A percentile compares a stretch with the other conserved stretches of the same genome.
These are phyloP conservation scores for Macaria notata DNA, from an alignment of 2,888 invertebrate genomes.

Conservation along the genomic window DNA sequence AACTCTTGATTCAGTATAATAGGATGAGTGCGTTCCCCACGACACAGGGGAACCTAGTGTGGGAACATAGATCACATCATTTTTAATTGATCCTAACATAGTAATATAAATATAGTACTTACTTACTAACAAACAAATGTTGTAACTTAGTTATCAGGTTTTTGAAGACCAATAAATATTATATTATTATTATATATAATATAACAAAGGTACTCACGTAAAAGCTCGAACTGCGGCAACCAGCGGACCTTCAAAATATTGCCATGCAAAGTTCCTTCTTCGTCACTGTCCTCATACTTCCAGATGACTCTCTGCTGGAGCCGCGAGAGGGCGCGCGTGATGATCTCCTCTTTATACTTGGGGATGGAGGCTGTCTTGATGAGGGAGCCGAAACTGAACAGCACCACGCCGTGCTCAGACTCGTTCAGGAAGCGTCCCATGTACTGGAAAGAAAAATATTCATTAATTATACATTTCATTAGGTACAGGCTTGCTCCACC, in stretches of 20 bases:
- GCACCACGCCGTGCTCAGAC: constrained; percentile 86
- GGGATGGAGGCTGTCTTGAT: constrained; percentile 86
- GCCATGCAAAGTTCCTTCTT: constrained; percentile 61
- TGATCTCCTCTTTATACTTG: constrained; percentile 80
- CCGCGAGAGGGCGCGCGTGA: constrained; percentile 84
- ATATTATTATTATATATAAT: too few relatives aligned
- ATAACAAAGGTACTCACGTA: constrained; percentile 79
- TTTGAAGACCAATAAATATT: too few relatives aligned
- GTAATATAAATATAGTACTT: too few relatives aligned
- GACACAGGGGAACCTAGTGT: too few relatives aligned
- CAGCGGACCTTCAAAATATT: constrained; percentile 84
- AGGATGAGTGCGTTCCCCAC: too few relatives aligned
- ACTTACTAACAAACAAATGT: too few relatives aligned
- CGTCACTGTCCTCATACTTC: constrained; percentile 86
- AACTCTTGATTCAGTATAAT: too few relatives aligned
- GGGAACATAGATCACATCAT: too few relatives aligned
- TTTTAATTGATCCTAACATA: too few relatives aligned
- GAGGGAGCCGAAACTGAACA: constrained; percentile 91
- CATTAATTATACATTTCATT: too few relatives aligned
- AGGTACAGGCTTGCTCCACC: too few relatives aligned
- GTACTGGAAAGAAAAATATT: constrained; percentile 69
- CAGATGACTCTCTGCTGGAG: constrained; percentile 88
- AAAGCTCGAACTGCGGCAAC: constrained; percentile 87
- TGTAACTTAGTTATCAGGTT: too few relatives aligned
- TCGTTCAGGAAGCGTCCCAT: constrained; percentile 85